These are phyloP conservation scores for Hyppa rectilinea DNA, from an alignment of 2,888 invertebrate species.

Conservation along the genomic window DNA sequence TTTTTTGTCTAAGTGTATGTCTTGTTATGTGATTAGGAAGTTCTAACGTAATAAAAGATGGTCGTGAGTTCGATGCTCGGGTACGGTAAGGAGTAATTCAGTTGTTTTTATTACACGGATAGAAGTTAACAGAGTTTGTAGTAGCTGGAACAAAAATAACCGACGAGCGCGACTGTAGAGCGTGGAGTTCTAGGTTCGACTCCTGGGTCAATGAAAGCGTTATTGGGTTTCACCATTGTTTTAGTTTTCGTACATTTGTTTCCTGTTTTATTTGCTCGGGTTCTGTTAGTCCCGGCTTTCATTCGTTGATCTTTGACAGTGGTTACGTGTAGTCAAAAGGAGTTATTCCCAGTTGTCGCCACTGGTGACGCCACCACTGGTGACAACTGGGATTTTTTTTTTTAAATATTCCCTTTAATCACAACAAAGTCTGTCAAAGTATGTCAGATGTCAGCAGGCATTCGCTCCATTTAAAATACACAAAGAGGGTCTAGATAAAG, in stretches of 20 bases:
- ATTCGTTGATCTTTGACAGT: background rate
- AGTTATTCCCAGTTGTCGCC: too few species aligned
- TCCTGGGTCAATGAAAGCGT: background rate
- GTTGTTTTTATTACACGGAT: background rate
- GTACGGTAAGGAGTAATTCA: slow-evolving; percentile 14
- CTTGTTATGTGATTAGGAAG: slow-evolving; percentile 30
- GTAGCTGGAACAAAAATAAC: background rate
- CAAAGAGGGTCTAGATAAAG: too few species aligned
- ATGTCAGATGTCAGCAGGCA: too few species aligned
- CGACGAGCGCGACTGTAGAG: background rate
- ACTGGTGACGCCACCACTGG: too few species aligned
- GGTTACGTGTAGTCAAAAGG: background rate
- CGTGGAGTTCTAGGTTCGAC: background rate
- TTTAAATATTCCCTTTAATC: too few species aligned
- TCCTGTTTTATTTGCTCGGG: background rate
- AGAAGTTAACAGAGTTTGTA: background rate
- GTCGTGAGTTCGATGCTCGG: slow-evolving; percentile 3
- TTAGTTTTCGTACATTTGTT: background rate
- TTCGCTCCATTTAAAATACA: background rate
- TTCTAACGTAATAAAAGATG: slow-evolving; percentile 8
- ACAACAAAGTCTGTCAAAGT: too few species aligned
- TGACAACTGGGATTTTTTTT: too few species aligned
- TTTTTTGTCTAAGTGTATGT: slow-evolving; percentile 21
- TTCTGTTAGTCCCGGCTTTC: background rate
- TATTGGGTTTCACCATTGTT: background rate